Evolutionary conservation across 2,888 invertebrate genomes (phyloP), one percentile per base, ranked within the genome.

Genomic region (Geophilus truncorum): DNA sequence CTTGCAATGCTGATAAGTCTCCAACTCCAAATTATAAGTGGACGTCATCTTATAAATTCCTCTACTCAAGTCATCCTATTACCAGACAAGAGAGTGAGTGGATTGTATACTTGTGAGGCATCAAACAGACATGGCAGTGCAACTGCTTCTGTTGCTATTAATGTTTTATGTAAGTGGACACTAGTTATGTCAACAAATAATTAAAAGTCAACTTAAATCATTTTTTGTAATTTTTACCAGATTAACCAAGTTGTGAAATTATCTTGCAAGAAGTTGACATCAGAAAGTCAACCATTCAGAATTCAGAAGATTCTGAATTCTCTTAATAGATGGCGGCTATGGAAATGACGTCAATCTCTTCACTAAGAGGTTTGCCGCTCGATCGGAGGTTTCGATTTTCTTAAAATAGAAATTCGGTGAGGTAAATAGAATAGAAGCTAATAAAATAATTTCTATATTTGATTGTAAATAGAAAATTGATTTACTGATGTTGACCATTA

Each of bases 151-250:
- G 92, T 93, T 2, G 89, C 90, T 83, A 89, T 96, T 84, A 92
- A 94, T 87, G 94, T 96, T 40, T 91, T 92, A 88, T 96, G 96
- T 96, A 88, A 93, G 93, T 91, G 81, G 51, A 10, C 15, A 18
- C 77, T 36, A 15, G 18, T 18, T 51, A 7, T n/a, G 6, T 2
- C 40, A 40, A 2, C 6, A 9, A 57, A 57, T 12, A 4, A 1
- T 25, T 25, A 70, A 25, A 28, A 28, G 28, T 28, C 10, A 25
- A n/a, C n/a, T n/a, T n/a, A n/a, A n/a, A 70, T 70, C 28, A 0
- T 25, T n/a, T 62, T n/a, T 45, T 83, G 5, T 62, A 10, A 10
- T 62, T 62, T 18, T 3, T 25, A 28, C 10, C 12, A 70, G 70
- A 70, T 25, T 7, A 28, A 4, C 70, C 70, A 28, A 28, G 12